Percentiles rank a stretch among this genome's conserved stretches.
Evolutionary conservation across 37 sponge, comb jelly and placozoan genomes (phyloP).

Genomic region (Geodia barretti): DNA sequence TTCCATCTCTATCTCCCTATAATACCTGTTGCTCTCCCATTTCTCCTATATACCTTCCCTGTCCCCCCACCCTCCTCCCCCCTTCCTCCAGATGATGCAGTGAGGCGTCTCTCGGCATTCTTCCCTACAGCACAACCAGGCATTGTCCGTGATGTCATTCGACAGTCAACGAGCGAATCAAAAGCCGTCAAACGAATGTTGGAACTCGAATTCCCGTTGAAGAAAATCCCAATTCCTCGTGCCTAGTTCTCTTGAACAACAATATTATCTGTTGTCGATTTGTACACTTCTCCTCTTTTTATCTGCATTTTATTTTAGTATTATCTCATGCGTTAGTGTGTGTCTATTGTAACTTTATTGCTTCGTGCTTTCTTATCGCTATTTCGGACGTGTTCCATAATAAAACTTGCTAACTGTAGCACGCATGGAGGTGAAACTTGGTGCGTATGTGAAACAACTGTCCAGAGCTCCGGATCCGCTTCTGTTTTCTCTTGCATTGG

Average conservation of each 20-base stretch:
- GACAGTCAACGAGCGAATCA: slow-evolving; percentile 31
- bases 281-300: neutral
- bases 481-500: too few relatives aligned
- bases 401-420: too few relatives aligned
- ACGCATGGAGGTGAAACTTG: too few relatives aligned
- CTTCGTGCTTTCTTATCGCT: too few relatives aligned
- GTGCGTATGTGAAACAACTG: too few relatives aligned
- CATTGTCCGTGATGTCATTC: slow-evolving; percentile 29
- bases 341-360: neutral
- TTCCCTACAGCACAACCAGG: slow-evolving; percentile 63
- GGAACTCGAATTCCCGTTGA: slow-evolving; percentile 58
- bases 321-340: neutral
- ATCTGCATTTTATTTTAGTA: neutral
- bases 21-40: too few relatives aligned
- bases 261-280: too few relatives aligned
- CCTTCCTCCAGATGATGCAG: slow-evolving; percentile 49
- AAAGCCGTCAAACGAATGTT: slow-evolving; percentile 62
- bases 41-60: too few relatives aligned
- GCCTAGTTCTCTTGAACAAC: slow-evolving; percentile 17
- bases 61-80: too few relatives aligned
- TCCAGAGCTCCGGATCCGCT: too few relatives aligned
- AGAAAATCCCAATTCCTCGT: slow-evolving; percentile 54
- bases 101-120: slow-evolving; percentile 49
- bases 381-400: too few relatives aligned
- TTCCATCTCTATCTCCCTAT: too few relatives aligned